These are phyloP conservation scores for Sesia apiformis DNA, from an alignment of 2,888 invertebrate species.

Conservation along the genomic window DNA sequence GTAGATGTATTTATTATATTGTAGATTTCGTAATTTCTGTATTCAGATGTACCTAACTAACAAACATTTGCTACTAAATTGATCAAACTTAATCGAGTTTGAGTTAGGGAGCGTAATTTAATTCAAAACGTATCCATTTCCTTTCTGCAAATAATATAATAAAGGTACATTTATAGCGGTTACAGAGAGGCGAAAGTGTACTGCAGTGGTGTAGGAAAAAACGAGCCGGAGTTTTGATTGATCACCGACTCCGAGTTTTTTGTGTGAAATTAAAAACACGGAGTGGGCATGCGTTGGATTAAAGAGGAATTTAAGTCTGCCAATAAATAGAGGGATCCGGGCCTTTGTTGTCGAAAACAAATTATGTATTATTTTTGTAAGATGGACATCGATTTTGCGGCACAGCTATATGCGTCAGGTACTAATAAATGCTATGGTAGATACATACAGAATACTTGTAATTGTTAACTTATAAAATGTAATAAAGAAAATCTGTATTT, in stretches of 20 bases:
- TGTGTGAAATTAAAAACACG: constrained; percentile 72
- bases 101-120: constrained; percentile 35
- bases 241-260: constrained; percentile 68
- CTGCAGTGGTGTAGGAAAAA: constrained; percentile 65
- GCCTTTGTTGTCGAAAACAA: constrained; percentile 47
- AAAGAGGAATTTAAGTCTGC: constrained; percentile 60
- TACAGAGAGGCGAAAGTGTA: constrained; percentile 64
- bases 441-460: no score
- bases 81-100: constrained; percentile 27
- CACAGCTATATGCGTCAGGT: constrained; percentile 8
- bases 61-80: constrained; percentile 21
- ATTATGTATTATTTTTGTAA: constrained; percentile 33
- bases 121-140: constrained; percentile 61
- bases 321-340: constrained; percentile 43
- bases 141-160: constrained; percentile 64
- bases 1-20: no score
- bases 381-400: constrained; percentile 42
- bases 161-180: constrained; percentile 61
- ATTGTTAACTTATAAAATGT: no score
- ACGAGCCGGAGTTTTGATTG: constrained; percentile 66
- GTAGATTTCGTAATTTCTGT: no score
- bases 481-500: no score
- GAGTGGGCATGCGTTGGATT: constrained; percentile 65
- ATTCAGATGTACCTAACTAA: neutral
- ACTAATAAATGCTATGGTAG: no score